These are phyloP conservation scores for Setipinna tenuifilis DNA, from an alignment of 2,797 vertebrate genomes.

Conservation along the genomic window DNA sequence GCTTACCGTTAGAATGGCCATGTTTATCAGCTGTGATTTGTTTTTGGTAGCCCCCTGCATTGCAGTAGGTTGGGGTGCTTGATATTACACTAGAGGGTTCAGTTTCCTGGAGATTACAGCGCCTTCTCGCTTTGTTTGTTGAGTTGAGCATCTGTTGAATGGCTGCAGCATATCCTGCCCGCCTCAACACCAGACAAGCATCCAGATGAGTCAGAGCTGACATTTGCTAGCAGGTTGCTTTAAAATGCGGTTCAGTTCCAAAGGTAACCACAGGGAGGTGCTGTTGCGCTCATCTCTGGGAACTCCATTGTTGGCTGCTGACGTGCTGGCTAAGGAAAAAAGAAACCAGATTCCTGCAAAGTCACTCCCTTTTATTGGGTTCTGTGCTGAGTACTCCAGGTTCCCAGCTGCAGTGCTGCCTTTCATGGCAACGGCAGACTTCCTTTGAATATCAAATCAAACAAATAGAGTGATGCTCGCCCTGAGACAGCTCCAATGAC, in stretches of 20 bases:
- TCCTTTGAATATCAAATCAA: neutral
- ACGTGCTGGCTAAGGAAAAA: conserved; percentile 1
- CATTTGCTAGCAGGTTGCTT: neutral
- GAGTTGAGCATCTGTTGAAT: neutral
- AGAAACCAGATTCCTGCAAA: neutral
- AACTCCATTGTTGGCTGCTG: neutral
- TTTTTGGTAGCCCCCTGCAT: neutral
- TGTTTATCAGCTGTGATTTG: conserved; percentile 16
- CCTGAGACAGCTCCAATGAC: neutral
- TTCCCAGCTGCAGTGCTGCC: neutral
- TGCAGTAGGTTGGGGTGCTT: neutral
- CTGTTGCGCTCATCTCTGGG: neutral
- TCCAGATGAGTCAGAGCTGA: conserved; percentile 2
- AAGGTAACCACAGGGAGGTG: neutral
- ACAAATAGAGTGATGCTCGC: neutral
- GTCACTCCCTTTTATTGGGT: conserved; percentile 2
- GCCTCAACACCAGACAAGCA: neutral
- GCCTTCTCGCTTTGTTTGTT: neutral
- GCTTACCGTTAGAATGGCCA: neutral
- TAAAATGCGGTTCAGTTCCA: neutral
- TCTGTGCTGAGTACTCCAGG: neutral
- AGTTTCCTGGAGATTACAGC: conserved; percentile 7
- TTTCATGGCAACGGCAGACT: neutral
- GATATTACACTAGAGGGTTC: neutral
- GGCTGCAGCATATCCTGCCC: conserved; percentile 14